A percentile compares a stretch with the other conserved stretches of the same genome.
Evolutionary conservation across 2,113 vertebrate genomes (phyloP).

Genomic region (Heterocephalus glaber): DNA sequence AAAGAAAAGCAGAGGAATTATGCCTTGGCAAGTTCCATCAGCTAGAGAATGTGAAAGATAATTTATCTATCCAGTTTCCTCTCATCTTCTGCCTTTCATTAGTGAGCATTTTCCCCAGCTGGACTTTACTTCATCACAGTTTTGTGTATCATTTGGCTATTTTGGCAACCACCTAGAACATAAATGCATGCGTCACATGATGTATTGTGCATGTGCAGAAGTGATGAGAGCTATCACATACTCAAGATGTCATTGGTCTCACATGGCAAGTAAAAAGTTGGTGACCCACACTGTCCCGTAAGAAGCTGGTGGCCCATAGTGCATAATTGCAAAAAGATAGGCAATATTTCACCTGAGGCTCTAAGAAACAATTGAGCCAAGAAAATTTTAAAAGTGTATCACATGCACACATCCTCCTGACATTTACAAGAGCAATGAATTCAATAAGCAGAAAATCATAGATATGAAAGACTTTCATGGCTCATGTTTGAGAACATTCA

Average conservation of each 20-base stretch:
- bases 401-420: background rate
- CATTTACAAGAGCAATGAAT: background rate
- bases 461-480: background rate
- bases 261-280: background rate
- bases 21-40: background rate
- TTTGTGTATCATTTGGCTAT: background rate
- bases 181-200: background rate
- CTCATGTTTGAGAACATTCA: background rate
- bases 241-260: background rate
- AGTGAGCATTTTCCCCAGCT: background rate
- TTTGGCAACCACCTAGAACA: background rate
- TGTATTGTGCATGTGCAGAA: background rate
- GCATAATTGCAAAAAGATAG: background rate
- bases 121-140: background rate
- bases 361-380: background rate
- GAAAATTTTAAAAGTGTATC: background rate
- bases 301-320: background rate
- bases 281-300: background rate
- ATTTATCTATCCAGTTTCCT: background rate
- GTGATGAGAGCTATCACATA: background rate
- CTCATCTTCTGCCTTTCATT: background rate
- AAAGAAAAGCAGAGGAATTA: background rate
- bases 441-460: background rate
- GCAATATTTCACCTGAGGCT: background rate
- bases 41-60: background rate